Conservation (phyloP, 1,140 invertebrate genomes). For the Hyles vespertilio region DNA sequence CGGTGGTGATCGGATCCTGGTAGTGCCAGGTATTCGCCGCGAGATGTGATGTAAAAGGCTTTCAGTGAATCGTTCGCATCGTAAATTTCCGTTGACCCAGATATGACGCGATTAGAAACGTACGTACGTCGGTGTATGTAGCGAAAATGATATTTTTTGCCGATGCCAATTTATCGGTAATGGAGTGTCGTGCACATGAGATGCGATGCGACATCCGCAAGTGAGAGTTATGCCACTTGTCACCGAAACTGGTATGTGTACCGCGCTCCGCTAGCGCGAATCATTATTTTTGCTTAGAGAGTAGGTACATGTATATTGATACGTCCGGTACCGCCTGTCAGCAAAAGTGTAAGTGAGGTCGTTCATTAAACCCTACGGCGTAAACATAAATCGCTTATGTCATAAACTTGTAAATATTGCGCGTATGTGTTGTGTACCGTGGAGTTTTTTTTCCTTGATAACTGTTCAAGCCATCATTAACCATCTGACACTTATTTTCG, state of each 20-base stretch:
- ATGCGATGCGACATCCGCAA: slow-evolving; percentile 63
- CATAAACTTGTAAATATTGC: slow-evolving; percentile 9
- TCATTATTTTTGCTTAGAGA: slow-evolving; percentile 58
- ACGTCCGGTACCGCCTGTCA: slow-evolving; percentile 49
- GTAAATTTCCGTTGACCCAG: slow-evolving; percentile 71
- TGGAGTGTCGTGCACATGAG: slow-evolving; percentile 54
- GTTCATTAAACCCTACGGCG: slow-evolving; percentile 42
- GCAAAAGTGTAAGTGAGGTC: slow-evolving; percentile 56
- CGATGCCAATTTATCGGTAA: slow-evolving; percentile 62
- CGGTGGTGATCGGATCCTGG: slow-evolving; percentile 55
- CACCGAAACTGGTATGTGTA: slow-evolving; percentile 68
- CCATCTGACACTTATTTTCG: too few species aligned
- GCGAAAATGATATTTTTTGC: slow-evolving; percentile 71
- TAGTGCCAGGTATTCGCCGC: slow-evolving; percentile 47
- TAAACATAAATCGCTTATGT: slow-evolving; percentile 25
- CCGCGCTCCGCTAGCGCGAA: slow-evolving; percentile 39
- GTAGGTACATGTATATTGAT: slow-evolving; percentile 34
- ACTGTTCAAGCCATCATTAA: too few species aligned
- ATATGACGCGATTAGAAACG: slow-evolving; percentile 70
- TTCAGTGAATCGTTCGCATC: slow-evolving; percentile 56
- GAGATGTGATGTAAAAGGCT: slow-evolving; percentile 67
- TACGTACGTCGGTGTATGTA: slow-evolving; percentile 41
- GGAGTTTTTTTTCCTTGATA: neutral
- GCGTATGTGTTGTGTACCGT: neutral
- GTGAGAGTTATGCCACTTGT: slow-evolving; percentile 70